Percentiles rank a stretch among this genome's conserved stretches.
These are phyloP conservation scores for Lymantria monacha DNA, from an alignment of 2,888 invertebrate species.

Conservation along the genomic window DNA sequence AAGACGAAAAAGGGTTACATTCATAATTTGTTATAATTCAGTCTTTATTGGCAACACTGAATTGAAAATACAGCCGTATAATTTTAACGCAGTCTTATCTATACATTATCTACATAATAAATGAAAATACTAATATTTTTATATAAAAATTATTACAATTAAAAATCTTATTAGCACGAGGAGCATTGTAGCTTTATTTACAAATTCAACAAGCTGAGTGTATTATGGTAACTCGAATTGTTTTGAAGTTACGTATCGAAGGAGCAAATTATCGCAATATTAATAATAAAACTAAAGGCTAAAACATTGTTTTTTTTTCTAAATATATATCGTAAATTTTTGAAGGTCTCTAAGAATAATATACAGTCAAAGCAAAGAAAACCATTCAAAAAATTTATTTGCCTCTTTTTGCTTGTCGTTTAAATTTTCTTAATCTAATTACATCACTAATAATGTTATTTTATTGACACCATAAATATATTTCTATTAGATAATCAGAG, in stretches of 20 bases:
- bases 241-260: constrained; percentile 60
- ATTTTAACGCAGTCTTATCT: constrained; percentile 46
- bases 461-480: constrained; percentile 36
- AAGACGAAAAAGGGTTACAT: constrained; percentile 24
- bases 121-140: constrained; percentile 22
- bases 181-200: constrained; percentile 57
- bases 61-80: constrained; percentile 37
- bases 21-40: constrained; percentile 32
- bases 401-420: constrained; percentile 79
- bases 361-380: constrained; percentile 64
- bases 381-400: constrained; percentile 71
- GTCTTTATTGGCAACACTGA: constrained; percentile 62
- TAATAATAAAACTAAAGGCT: constrained; percentile 39
- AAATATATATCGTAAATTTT: constrained; percentile 56
- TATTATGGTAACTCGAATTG: constrained; percentile 76
- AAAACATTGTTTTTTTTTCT: constrained; percentile 41
- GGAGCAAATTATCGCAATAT: constrained; percentile 35
- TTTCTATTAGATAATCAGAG: not conserved
- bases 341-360: constrained; percentile 71
- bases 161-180: constrained; percentile 24
- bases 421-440: constrained; percentile 48
- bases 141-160: constrained; percentile 17
- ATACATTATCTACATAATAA: constrained; percentile 37
- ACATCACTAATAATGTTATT: constrained; percentile 33
- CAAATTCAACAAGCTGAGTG: constrained; percentile 63